Base-by-base conservation (phyloP, 2,888 invertebrate genomes). In the Cheilosia grossa region DNA sequence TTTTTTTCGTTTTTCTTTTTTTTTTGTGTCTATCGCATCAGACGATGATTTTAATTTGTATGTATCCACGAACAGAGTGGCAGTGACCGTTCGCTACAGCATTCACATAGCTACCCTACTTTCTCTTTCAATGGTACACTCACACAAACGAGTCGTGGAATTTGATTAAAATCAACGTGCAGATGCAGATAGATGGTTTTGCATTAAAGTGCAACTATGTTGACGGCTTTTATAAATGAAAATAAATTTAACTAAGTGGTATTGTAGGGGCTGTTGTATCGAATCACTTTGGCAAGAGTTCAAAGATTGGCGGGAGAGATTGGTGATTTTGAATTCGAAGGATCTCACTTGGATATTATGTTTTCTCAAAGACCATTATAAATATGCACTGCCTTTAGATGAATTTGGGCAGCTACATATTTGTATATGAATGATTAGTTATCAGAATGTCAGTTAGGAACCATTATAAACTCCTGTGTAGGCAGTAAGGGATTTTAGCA, bases 81-180 rank as follows among this genome's bases (percentile, higher is more conserved):
- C 69, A 75, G 75, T 75, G 67, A 78, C 70, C 64, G 70, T 70
- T 64, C 10, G 15, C 6, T 24, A 42, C 40, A 64, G 49, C 56
- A 72, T 51, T 58, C 67, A 75, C 56, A 74, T 58, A 66, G n/a
- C 64, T 56, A 74, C 47, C 49, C 49, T 42, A 67, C 51, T 75
- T 59, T 51, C 58, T 49, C 47, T 70, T 70, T 70, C 58, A 70
- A 58, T 49, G 58, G 21, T 44, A 37, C 1, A 37, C 47, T 37
- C 27, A 19, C 21, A 44, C 24, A 33, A 42, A 42, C 2, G 40
- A 30, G 40, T 42, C 13, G 19, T 42, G 9, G 6, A 21, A 44
- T 44, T 47, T 47, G 15, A 69, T 30, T 33, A 49, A 56, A 49
- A 49, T 70, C 24, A 56, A 47, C 6, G 9, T 42, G 40, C 42